Evolutionary conservation across 2,888 invertebrate species (phyloP), one percentile per base, ranked within the genome.

Genomic region (Sialis fuliginosa): DNA sequence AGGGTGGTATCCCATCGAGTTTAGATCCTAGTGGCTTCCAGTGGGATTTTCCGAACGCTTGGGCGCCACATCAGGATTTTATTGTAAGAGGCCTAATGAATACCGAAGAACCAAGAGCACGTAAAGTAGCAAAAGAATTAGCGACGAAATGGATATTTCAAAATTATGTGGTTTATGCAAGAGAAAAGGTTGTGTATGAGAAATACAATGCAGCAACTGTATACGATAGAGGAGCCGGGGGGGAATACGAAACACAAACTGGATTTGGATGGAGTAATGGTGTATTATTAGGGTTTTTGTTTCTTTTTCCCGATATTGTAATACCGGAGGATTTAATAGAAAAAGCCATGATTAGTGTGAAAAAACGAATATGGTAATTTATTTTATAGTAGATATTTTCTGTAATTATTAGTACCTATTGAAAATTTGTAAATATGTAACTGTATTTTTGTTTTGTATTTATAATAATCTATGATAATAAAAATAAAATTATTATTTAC

Each of bases 261-360:
- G 86, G 86, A 5, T 86, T 86, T 57, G 86, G 85, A 1, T 86
- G 85, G 85, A 74, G 79, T 2, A 87, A 88, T 58, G 85, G 87
- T 39, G 49, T 88, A 3, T 74, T 86, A n/a, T 72, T 90, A 63
- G 81, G 86, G 48, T 70, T 89, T 45, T 67, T 90, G 10, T 65
- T 75, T 54, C 10, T 10, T 8, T 44, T 44, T 44, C 33, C 33
- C 22, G 33, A 31, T 32, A 10, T 6, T 12, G 8, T 39, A 4
- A 22, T 22, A 22, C 22, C 22, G 22, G 22, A 22, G 22, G 22
- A 22, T 22, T 22, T 22, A 4, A 22, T 22, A 22, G 22, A 22
- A 22, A 22, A 22, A 22, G 22, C 22, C 22, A 22, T 22, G 22
- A 22, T 22, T 22, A 22, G 22, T 22, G 22, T 22, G 22, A 22